phyloP scores from a whole-genome alignment of 1,140 invertebrate genomes.

The Lordiphosa collinella region DNA sequence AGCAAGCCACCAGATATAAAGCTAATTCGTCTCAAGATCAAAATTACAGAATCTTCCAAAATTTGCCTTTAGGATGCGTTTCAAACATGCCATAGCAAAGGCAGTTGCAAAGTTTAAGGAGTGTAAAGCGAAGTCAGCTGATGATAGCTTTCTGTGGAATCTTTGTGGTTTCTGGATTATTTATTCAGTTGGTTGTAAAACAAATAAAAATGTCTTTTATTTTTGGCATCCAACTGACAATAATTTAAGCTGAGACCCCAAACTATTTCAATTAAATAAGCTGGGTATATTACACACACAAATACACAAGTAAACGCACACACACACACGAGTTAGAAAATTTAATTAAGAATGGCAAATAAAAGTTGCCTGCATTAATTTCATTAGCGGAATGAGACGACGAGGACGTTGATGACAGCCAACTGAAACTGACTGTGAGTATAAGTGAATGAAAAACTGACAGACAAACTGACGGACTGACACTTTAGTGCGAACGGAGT shows the following conservation, averaged over 20 bases:
- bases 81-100: too few relatives aligned
- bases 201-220: neutral
- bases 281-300: constrained; percentile 12
- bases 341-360: constrained; percentile 71
- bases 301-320: constrained; percentile 7
- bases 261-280: constrained; percentile 49
- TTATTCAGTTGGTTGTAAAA: neutral
- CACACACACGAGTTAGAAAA: constrained; percentile 28
- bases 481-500: constrained; percentile 40
- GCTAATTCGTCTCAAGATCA: too few relatives aligned
- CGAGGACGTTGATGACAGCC: constrained; percentile 29
- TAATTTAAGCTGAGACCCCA: constrained; percentile 21
- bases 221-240: constrained; percentile 7
- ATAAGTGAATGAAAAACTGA: constrained; percentile 17
- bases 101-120: too few relatives aligned
- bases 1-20: too few relatives aligned
- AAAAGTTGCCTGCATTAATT: constrained; percentile 72
- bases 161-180: too few relatives aligned
- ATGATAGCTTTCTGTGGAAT: too few relatives aligned
- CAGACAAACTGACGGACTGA: constrained; percentile 15
- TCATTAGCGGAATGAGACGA: constrained; percentile 48
- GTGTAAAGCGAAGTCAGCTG: too few relatives aligned
- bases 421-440: constrained; percentile 9
- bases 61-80: too few relatives aligned
- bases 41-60: too few relatives aligned